Base-by-base conservation (phyloP, 2,113 vertebrate species). In the Procavia capensis region DNA sequence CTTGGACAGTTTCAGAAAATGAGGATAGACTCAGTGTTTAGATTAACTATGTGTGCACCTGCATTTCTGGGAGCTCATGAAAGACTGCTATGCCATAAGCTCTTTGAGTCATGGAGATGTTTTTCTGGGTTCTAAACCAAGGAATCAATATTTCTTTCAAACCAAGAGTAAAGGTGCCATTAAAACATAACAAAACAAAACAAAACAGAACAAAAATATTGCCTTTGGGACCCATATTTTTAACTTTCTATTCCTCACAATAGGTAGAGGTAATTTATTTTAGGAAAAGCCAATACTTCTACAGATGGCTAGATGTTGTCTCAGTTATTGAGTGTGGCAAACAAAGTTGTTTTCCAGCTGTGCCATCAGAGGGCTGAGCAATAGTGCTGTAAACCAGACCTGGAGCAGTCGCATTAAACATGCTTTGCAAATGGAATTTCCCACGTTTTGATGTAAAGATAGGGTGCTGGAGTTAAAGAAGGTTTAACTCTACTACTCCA, bases 81-180 rank as follows among this genome's bases (percentile, higher is more conserved):
- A 72, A 41, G 36, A 20, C 25, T 57, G 54, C 59, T 47, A 85
- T 36, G 22, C 22, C 31, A 31, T 19, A 36, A 54, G 29, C 41
- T 72, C 86, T 74, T 89, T 39, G 34, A 57, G 43, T 50, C 39
- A 34, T 24, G 22, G 6, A 36, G 36, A 41, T 74, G 36, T 25
- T 59, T 93, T 76, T 94, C 41, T 78, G 92, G 74, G 20, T 68
- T 94, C 1, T 78, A 66, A 88, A 91, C 41, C 43, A 57, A 75
- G 27, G n/a, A 93, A 83, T 16, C 1, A 57, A 17, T 74, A 50
- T 57, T 82, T 85, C 78, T 64, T 43, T 63, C 20, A 88, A 83
- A 72, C 14, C 50, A 50, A 68, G 25, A 87, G 25, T 72, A 78
- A 93, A 95, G 14, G 7, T 27, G 16, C 20, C 8, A 0, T 61